Evolutionary conservation across 2,888 invertebrate genomes (phyloP).

Genomic region (Tetranychus truncatus): DNA sequence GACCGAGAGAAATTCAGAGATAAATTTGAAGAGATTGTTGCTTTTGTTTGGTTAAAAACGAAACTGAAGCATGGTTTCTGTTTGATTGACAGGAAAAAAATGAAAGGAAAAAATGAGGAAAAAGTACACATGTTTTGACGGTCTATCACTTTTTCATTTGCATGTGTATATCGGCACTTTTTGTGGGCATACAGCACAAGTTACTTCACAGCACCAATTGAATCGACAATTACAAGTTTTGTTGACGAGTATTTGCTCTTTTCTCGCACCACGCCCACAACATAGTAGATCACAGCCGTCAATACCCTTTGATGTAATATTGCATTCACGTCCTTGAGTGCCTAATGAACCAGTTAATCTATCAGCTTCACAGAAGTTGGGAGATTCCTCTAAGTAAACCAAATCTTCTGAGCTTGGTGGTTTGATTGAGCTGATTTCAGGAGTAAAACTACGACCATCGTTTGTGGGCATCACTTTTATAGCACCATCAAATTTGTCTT

Average conservation of each 20-base stretch:
- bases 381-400: conserved; percentile 39
- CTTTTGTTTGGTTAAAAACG: no score
- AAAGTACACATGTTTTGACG: neutral
- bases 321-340: conserved; percentile 63
- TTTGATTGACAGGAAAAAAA: no score
- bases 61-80: no score
- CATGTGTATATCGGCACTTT: conserved; percentile 80
- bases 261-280: conserved; percentile 33
- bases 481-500: conserved; percentile 89
- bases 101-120: neutral
- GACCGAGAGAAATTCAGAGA: no score
- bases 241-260: conserved; percentile 32
- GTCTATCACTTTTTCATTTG: conserved; percentile 42
- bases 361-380: conserved; percentile 42
- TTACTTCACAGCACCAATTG: conserved; percentile 43
- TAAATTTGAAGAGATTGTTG: no score
- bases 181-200: conserved; percentile 40
- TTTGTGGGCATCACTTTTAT: conserved; percentile 42
- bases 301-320: conserved; percentile 48
- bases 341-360: conserved; percentile 59
- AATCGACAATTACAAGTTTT: conserved; percentile 42
- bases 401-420: conserved; percentile 38
- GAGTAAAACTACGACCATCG: conserved; percentile 70
- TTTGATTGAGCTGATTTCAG: conserved; percentile 31
- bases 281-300: conserved; percentile 35